phyloP scores from a whole-genome alignment of 2,797 vertebrate species.

The Poliocrania exsul region DNA sequence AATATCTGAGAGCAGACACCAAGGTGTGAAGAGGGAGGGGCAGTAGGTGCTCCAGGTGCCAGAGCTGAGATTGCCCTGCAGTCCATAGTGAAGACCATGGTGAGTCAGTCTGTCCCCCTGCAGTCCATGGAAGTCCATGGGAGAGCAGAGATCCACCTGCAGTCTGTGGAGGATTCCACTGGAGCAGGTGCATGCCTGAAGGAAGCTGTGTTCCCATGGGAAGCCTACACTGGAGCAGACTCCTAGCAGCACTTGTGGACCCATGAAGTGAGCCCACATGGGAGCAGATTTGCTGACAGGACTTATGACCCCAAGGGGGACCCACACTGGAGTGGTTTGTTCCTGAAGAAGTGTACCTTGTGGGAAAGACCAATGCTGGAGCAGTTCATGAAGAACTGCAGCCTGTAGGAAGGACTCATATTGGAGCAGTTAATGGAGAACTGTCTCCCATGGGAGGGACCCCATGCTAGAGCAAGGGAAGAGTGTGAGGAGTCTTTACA shows the following conservation, averaged over 20 bases:
- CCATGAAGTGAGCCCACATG: accelerated
- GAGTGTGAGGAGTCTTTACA: background rate
- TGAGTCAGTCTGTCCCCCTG: background rate
- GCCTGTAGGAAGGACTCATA: background rate
- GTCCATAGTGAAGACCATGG: background rate
- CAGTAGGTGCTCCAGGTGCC: background rate
- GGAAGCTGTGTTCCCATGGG: background rate
- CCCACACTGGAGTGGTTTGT: accelerated
- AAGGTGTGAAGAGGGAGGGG: background rate
- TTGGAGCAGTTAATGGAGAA: background rate
- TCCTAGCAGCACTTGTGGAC: background rate
- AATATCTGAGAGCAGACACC: background rate
- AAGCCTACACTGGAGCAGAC: background rate
- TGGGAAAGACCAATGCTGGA: background rate
- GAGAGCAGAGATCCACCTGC: background rate
- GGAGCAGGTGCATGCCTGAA: background rate
- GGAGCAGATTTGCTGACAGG: background rate
- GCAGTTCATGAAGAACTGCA: background rate
- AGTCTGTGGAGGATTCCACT: background rate
- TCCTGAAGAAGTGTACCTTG: background rate
- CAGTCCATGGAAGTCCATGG: background rate
- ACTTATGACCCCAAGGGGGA: background rate
- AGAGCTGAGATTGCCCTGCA: background rate
- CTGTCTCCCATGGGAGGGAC: background rate
- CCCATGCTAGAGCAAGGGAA: background rate